Evolutionary conservation across 2,797 vertebrate species (phyloP).

Genomic region (Phaenicophaeus curvirostris): DNA sequence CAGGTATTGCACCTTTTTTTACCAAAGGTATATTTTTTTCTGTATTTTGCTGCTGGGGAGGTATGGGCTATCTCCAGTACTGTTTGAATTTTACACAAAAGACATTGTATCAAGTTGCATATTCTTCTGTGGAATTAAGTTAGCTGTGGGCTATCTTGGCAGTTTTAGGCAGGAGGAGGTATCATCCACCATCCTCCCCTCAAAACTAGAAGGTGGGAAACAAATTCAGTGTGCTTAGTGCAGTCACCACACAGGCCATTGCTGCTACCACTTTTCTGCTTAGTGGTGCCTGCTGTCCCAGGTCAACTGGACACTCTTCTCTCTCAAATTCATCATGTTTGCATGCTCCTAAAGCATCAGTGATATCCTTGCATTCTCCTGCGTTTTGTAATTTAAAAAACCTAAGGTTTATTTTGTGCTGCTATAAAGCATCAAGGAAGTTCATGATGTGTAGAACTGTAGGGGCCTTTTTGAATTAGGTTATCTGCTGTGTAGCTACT

Average conservation of each 20-base stretch:
- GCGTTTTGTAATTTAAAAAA: neutral
- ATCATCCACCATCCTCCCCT: accelerated
- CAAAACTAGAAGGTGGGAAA: neutral
- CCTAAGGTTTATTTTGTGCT: neutral
- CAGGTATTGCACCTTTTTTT: neutral
- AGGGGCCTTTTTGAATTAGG: neutral
- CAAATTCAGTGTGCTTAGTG: neutral
- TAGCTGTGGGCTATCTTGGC: neutral
- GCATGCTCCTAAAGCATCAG: neutral
- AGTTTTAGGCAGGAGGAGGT: neutral
- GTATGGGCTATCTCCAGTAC: neutral
- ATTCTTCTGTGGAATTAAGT: neutral
- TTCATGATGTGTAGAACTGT: neutral
- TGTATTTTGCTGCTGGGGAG: neutral
- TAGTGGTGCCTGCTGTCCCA: neutral
- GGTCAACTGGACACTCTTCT: neutral
- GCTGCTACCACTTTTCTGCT: neutral
- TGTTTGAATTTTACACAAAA: neutral
- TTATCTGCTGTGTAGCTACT: neutral
- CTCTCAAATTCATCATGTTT: neutral
- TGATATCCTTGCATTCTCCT: neutral
- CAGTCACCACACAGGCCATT: neutral
- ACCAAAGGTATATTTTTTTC: neutral
- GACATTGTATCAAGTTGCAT: neutral
- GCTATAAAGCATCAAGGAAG: neutral